These are phyloP conservation scores for Aeoliscus strigatus DNA, from an alignment of 2,797 vertebrate genomes.

Conservation along the genomic window DNA sequence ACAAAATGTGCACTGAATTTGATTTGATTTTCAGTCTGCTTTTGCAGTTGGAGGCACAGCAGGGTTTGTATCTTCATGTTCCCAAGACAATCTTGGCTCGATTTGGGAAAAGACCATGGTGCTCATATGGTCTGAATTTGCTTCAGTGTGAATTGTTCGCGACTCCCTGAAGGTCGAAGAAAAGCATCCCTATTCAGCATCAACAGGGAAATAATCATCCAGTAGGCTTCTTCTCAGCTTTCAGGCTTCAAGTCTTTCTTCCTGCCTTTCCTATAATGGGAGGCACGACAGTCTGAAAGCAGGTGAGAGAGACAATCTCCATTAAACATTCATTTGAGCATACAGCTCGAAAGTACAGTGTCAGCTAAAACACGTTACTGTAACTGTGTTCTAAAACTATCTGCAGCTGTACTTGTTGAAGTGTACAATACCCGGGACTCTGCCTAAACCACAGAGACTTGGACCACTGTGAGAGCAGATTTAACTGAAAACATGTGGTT, in stretches of 20 bases:
- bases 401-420: conserved; percentile 11
- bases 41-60: not conserved
- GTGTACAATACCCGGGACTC: not conserved
- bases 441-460: not conserved
- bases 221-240: conserved; percentile 39
- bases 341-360: too few species aligned
- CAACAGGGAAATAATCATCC: conserved; percentile 18
- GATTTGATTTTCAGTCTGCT: conserved; percentile 3
- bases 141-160: conserved; percentile 25
- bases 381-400: not conserved
- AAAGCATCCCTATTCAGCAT: conserved; percentile 22
- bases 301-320: conserved; percentile 11
- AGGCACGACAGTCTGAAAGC: conserved; percentile 62
- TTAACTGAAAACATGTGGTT: not conserved
- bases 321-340: not conserved
- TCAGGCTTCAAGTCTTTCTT: conserved; percentile 42
- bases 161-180: conserved; percentile 10
- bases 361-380: not conserved
- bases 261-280: conserved; percentile 56
- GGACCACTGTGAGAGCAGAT: not conserved
- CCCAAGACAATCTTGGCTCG: conserved; percentile 9
- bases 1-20: not conserved
- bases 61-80: conserved; percentile 14
- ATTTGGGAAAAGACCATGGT: conserved; percentile 29
- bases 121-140: conserved; percentile 22